Percentiles rank a stretch among this genome's conserved stretches.
Evolutionary conservation across 1,140 invertebrate species (phyloP).

Genomic region (Pollicipes pollicipes): DNA sequence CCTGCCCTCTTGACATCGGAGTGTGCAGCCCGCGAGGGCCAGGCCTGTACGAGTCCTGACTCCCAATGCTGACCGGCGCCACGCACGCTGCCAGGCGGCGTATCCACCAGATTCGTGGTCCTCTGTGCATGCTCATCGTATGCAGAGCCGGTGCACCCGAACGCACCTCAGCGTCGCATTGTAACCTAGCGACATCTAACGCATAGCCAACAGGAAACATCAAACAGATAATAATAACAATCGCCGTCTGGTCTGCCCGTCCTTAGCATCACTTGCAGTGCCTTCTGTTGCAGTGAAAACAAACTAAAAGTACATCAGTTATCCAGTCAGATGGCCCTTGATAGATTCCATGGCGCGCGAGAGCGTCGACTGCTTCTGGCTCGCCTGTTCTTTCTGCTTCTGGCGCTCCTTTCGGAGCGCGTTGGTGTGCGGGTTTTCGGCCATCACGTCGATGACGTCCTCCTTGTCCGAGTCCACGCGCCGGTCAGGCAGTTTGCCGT

Average conservation of each 20-base stretch:
- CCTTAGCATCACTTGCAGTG: no score
- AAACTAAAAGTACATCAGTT: no score
- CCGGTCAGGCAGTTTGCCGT: conserved; percentile 36
- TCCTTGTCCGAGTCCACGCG: conserved; percentile 14
- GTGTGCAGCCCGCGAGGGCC: no score
- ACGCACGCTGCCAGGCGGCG: no score
- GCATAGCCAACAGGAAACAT: background rate
- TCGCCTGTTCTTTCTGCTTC: conserved; percentile 14
- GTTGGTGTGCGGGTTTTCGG: conserved; percentile 15
- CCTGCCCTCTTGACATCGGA: no score
- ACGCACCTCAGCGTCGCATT: no score
- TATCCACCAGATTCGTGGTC: no score
- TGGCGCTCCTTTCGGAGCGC: conserved; percentile 14
- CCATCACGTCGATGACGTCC: conserved; percentile 14
- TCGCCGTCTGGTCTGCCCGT: background rate
- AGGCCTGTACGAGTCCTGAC: no score
- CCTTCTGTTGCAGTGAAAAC: no score
- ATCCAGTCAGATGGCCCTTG: conserved; percentile 11
- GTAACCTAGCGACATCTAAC: background rate
- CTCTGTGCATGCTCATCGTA: no score
- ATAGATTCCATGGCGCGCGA: conserved; percentile 14
- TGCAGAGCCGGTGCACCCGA: no score
- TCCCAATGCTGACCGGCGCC: no score
- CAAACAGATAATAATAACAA: background rate
- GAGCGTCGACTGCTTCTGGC: conserved; percentile 15